These are phyloP conservation scores for Gisinianus flammeolus DNA, from an alignment of 2,888 invertebrate species.

Conservation along the genomic window DNA sequence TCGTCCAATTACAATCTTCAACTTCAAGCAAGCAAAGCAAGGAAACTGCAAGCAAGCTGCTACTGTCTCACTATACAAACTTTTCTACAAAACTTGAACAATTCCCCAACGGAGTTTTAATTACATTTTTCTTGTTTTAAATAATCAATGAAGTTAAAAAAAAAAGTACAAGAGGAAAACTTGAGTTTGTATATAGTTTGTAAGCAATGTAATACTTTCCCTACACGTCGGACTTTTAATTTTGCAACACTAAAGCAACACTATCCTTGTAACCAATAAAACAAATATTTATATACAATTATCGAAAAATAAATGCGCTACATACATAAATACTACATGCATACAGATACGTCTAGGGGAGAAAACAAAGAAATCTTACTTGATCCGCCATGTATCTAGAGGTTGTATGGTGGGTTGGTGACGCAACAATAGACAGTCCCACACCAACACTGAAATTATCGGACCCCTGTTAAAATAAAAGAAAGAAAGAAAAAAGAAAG, in stretches of 20 bases:
- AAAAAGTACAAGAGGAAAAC: neutral
- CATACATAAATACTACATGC: no score
- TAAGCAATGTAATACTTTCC: no score
- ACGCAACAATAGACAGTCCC: slow-evolving; percentile 55
- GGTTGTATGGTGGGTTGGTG: slow-evolving; percentile 55
- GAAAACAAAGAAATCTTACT: slow-evolving; percentile 44
- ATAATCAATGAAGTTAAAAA: neutral
- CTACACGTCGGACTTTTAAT: no score
- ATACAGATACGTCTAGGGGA: no score
- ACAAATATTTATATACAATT: no score
- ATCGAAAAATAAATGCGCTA: no score
- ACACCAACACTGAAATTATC: slow-evolving; percentile 58
- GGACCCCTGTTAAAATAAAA: slow-evolving; percentile 52
- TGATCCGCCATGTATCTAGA: slow-evolving; percentile 59
- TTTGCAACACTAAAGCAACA: no score
- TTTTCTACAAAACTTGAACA: neutral
- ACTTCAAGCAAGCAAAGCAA: neutral
- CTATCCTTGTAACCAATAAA: no score
- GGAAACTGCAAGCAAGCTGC: neutral
- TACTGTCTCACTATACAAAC: neutral
- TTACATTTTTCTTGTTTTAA: neutral
- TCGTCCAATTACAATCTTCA: slow-evolving; percentile 30
- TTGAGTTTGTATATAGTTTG: no score
- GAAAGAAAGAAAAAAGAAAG: slow-evolving; percentile 39
- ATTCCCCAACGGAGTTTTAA: neutral